Conservation (phyloP, 2,797 vertebrate species). For the Pelobates cultripes region DNA sequence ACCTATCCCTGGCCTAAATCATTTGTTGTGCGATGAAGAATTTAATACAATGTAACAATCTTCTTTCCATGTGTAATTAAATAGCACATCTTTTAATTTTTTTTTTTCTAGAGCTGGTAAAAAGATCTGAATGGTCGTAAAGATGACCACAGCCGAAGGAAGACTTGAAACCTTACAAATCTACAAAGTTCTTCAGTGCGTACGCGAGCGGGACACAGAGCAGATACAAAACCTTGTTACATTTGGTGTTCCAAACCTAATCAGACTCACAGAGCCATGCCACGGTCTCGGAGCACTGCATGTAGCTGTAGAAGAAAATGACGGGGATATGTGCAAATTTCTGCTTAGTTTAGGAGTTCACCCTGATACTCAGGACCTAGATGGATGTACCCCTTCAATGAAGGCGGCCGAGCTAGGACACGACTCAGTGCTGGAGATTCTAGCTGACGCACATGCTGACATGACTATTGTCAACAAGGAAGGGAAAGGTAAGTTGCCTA, state of each 20-base stretch:
- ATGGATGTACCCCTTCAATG: constrained; percentile 83
- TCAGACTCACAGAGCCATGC: constrained; percentile 84
- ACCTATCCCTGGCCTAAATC: too few relatives aligned
- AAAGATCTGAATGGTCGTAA: constrained; percentile 29
- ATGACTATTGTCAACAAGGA: constrained; percentile 81
- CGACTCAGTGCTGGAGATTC: constrained; percentile 72
- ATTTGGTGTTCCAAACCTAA: constrained; percentile 79
- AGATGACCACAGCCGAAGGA: constrained; percentile 65
- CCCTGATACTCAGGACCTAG: constrained; percentile 80
- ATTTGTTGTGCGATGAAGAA: too few relatives aligned
- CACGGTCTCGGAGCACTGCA: constrained; percentile 82
- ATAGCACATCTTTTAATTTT: too few relatives aligned
- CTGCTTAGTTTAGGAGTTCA: constrained; percentile 79
- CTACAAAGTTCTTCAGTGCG: constrained; percentile 86
- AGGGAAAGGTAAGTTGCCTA: constrained; percentile 80
- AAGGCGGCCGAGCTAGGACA: constrained; percentile 85
- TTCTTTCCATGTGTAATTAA: too few relatives aligned
- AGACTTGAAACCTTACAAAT: constrained; percentile 84
- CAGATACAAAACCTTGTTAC: constrained; percentile 82
- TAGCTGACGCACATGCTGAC: constrained; percentile 78
- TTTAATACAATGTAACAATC: too few relatives aligned
- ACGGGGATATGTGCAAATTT: constrained; percentile 80
- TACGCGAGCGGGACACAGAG: constrained; percentile 74
- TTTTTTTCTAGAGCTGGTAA: too few relatives aligned
- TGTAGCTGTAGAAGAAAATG: constrained; percentile 78